A percentile compares a stretch with the other conserved stretches of the same genome.
Evolutionary conservation across 2,888 invertebrate species (phyloP).

Genomic region (Bembecia ichneumoniformis): DNA sequence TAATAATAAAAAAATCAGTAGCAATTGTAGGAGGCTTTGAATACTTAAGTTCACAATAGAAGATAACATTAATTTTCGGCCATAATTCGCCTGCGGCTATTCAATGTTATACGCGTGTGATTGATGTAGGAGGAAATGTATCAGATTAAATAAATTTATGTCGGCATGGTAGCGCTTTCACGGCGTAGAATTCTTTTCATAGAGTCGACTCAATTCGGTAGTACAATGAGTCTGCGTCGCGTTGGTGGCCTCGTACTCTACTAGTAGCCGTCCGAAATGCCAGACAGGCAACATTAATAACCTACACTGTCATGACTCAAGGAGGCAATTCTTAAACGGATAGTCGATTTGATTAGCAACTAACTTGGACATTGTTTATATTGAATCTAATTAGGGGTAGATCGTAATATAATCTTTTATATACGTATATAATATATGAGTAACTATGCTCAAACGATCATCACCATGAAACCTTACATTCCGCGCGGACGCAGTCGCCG

Average conservation of each 20-base stretch:
- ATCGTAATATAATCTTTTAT: too few species aligned
- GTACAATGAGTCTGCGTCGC: constrained; percentile 40
- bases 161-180: constrained; percentile 47
- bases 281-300: neutral
- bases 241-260: constrained; percentile 23
- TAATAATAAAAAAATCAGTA: too few species aligned
- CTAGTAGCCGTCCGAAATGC: neutral
- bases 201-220: constrained; percentile 53
- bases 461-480: too few species aligned
- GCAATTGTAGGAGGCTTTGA: too few species aligned
- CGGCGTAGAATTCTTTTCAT: constrained; percentile 46
- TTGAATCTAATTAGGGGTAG: too few species aligned
- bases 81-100: constrained; percentile 29
- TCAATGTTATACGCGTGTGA: constrained; percentile 30
- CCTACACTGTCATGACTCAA: neutral
- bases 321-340: neutral
- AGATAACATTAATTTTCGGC: constrained; percentile 22
- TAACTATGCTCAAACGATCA: too few species aligned
- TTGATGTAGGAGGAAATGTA: constrained; percentile 53
- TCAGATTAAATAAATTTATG: constrained; percentile 56
- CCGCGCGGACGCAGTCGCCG: too few species aligned
- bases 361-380: too few species aligned
- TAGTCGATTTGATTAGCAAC: neutral
- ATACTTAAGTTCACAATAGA: neutral
- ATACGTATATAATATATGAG: too few species aligned